Base-by-base conservation (phyloP, 1,140 invertebrate genomes). In the Oreohelix idahoensis region DNA sequence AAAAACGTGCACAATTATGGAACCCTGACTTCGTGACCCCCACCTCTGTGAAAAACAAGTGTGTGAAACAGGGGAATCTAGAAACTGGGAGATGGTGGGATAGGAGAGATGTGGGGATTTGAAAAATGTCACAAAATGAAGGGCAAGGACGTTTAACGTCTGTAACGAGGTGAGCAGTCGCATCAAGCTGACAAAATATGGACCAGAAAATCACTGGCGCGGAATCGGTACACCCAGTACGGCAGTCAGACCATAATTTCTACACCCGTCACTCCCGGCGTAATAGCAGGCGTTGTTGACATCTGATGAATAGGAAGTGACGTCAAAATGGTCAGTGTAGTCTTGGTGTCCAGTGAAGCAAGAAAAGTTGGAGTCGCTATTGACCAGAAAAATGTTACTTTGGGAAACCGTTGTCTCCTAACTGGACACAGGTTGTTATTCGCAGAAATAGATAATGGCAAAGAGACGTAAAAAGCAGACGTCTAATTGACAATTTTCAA, bases 261-360 rank as follows among this genome's bases (percentile, higher is more conserved):
- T 29, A 26, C 71, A 39, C 71, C 26, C 71, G 23, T 42, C 36
- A 42, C 71, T 42, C 20, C 71, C 71, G 10, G 71, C 38, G 38
- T 73, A 73, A 73, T 73, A 42, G 42, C 71, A 73, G 71, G 20
- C 39, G 36, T 20, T 42, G 15, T 39, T 73, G 71, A 45, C 39
- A 26, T 49, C n/a, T 76, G 74, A 76, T 51, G 74, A 76, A 76
- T 76, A 51, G 74, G 74, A 76, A 76, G 74, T 76, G 74, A 76
- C 74, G 74, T 76, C 74, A 53, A 51, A 76, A 45, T 76, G 74
- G 74, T 76, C 74, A 76, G 42, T 76, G 45, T 20, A 76, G 74
- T 53, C 74, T n/a, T 32, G 29, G 23, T 51, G 74, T 45, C 45
- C 45, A 35, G 74, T 51, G 39, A 49, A 76, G 74, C 45, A 45